phyloP scores from a whole-genome alignment of 2,797 vertebrate genomes.

The Decapterus maruadsi region DNA sequence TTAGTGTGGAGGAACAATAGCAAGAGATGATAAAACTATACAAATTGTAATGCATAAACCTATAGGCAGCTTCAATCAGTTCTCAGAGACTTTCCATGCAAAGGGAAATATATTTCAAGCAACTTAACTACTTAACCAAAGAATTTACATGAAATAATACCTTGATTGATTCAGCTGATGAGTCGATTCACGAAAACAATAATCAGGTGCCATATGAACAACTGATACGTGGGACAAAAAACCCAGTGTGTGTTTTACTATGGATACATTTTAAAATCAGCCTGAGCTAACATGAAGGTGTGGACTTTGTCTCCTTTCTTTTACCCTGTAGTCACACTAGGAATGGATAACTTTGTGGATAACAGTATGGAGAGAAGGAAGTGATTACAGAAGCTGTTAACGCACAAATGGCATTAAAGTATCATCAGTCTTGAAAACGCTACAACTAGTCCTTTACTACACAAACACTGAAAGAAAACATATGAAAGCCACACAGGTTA shows the following conservation, averaged over 20 bases:
- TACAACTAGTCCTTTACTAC: neutral
- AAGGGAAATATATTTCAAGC: neutral
- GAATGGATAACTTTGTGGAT: neutral
- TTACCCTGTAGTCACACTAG: neutral
- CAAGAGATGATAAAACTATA: slow-evolving; percentile 18
- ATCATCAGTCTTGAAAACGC: neutral
- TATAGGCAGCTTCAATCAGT: neutral
- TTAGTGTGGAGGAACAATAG: slow-evolving; percentile 1
- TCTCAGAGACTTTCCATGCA: neutral
- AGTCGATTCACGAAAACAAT: neutral
- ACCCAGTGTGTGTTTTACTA: neutral
- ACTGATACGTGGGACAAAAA: neutral
- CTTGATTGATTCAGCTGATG: neutral
- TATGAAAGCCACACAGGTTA: neutral
- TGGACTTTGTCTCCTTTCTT: neutral
- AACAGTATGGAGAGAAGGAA: neutral
- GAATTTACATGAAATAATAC: neutral
- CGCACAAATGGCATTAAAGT: neutral
- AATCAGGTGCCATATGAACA: neutral
- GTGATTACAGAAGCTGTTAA: neutral
- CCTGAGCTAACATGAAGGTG: neutral
- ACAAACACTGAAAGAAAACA: too few species aligned
- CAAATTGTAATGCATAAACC: slow-evolving; percentile 4
- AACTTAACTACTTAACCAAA: neutral
- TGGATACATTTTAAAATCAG: neutral